These are phyloP conservation scores for Chouioia cunea DNA, from an alignment of 2,888 invertebrate species.

Conservation along the genomic window DNA sequence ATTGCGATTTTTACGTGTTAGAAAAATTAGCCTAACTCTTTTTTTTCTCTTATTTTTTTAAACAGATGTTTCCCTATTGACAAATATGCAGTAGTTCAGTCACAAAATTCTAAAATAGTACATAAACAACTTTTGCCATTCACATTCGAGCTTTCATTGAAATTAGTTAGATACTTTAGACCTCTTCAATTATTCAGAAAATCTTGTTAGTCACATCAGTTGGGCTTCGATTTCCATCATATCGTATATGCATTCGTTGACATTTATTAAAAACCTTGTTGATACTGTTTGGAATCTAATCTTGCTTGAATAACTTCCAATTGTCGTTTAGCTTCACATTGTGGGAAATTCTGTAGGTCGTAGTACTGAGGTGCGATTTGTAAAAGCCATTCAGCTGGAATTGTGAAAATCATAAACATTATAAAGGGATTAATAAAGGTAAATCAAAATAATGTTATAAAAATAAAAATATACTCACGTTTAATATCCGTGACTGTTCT, in stretches of 20 bases:
- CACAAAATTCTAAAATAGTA: slow-evolving; percentile 41
- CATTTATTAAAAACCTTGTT: slow-evolving; percentile 84
- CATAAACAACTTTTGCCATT: slow-evolving; percentile 36
- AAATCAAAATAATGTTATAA: slow-evolving; percentile 20
- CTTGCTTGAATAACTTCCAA: slow-evolving; percentile 88
- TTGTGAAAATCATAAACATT: slow-evolving; percentile 30
- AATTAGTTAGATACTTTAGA: slow-evolving; percentile 2
- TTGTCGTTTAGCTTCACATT: slow-evolving; percentile 95
- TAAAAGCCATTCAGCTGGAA: slow-evolving; percentile 90
- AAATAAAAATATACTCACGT: slow-evolving; percentile 78
- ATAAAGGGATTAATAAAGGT: slow-evolving; percentile 9
- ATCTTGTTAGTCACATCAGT: too few species aligned
- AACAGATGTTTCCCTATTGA: slow-evolving; percentile 23
- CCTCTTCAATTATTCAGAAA: too few species aligned
- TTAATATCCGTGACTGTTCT: slow-evolving; percentile 98
- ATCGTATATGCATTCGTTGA: not conserved
- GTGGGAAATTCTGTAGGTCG: slow-evolving; percentile 97
- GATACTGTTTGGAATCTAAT: slow-evolving; percentile 88
- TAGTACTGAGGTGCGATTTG: slow-evolving; percentile 98
- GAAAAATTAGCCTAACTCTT: slow-evolving; percentile 38
- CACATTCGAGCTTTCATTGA: slow-evolving; percentile 28
- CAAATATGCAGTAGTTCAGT: slow-evolving; percentile 23
- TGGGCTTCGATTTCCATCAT: not conserved
- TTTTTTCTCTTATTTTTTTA: slow-evolving; percentile 6
- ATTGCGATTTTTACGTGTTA: slow-evolving; percentile 35